Percentiles rank a stretch among this genome's conserved stretches.
Evolutionary conservation across 2,113 vertebrate genomes (phyloP).

Genomic region (Campylorhamphus procurvoides): DNA sequence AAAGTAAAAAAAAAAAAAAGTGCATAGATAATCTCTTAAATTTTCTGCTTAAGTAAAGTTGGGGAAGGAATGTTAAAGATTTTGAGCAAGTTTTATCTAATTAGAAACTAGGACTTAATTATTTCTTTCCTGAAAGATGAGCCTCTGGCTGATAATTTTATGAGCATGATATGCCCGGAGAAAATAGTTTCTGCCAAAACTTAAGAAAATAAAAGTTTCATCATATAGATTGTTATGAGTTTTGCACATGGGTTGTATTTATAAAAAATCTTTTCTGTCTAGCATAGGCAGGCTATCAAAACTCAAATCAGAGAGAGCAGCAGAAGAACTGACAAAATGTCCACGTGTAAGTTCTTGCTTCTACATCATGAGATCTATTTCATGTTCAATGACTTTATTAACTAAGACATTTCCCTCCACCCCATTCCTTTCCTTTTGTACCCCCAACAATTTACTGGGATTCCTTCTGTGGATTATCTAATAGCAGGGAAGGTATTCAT

Average conservation of each 20-base stretch:
- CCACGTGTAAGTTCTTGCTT: not conserved
- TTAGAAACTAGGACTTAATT: conserved; percentile 20
- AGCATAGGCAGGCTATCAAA: not conserved
- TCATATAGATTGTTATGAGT: not conserved
- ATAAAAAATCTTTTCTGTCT: not conserved
- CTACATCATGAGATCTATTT: not conserved
- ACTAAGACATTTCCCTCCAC: not conserved
- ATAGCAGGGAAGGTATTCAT: not conserved
- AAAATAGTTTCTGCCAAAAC: not conserved
- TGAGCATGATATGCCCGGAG: not conserved
- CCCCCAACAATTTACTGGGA: not conserved
- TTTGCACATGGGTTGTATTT: not conserved
- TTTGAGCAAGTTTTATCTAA: conserved; percentile 17
- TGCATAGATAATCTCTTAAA: not conserved
- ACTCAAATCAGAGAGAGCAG: not conserved
- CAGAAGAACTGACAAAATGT: not conserved
- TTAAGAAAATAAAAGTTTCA: not conserved
- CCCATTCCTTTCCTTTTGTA: not conserved
- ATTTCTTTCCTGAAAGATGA: not conserved
- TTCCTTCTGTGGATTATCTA: not conserved
- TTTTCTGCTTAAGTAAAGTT: not conserved
- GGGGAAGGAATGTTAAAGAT: not conserved
- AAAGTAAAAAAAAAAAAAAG: not conserved
- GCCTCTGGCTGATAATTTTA: conserved; percentile 14
- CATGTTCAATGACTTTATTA: not conserved